Evolutionary conservation across 2,113 vertebrate genomes (phyloP).

Genomic region (Oreocharis arfaki): DNA sequence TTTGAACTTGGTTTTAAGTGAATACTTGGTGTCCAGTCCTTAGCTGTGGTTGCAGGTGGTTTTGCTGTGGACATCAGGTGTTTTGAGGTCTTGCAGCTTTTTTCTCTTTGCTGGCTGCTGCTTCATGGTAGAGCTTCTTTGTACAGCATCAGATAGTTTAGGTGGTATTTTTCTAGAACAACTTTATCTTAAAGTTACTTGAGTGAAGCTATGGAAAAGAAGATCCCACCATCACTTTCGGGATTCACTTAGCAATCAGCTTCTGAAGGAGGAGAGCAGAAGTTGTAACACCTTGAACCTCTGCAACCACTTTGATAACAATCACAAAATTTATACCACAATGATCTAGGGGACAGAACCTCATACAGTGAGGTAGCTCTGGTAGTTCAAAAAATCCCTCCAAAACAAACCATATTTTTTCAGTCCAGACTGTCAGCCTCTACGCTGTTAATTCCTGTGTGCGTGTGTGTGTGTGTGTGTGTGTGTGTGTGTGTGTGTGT

Average conservation of each 20-base stretch:
- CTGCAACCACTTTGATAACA: neutral
- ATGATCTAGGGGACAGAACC: neutral
- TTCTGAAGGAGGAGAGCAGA: neutral
- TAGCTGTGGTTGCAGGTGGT: neutral
- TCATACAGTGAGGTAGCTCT: neutral
- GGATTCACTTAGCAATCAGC: neutral
- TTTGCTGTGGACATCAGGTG: neutral
- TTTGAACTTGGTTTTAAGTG: neutral
- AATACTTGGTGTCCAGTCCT: neutral
- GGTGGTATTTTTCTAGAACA: neutral
- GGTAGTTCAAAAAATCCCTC: neutral
- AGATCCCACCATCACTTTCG: neutral
- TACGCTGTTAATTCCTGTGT: neutral
- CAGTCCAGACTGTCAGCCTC: neutral
- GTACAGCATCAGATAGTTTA: neutral
- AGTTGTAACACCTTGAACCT: neutral
- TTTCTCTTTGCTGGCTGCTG: neutral
- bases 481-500: neutral
- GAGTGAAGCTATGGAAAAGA: neutral
- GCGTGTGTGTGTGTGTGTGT: neutral
- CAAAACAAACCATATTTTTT: neutral
- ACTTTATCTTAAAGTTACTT: neutral
- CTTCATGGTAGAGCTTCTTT: neutral
- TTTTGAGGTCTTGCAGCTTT: neutral
- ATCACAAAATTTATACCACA: neutral